Evolutionary conservation across 37 sponge, comb jelly and placozoan genomes (phyloP).

Genomic region (Geodia barretti): DNA sequence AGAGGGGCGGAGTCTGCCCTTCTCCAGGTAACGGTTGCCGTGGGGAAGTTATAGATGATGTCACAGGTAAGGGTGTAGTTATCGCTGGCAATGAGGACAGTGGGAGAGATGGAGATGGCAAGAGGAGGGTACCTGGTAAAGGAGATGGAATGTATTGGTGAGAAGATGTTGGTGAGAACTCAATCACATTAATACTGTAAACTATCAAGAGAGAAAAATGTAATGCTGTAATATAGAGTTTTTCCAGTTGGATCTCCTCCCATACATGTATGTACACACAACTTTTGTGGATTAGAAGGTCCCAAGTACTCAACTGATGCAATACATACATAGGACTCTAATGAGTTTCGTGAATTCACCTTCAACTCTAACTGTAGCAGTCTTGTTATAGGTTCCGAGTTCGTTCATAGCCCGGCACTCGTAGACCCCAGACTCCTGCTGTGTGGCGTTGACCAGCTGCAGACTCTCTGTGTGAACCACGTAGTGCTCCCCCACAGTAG

Average conservation of each 20-base stretch:
- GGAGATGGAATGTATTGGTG: too few species aligned
- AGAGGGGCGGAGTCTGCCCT: not conserved
- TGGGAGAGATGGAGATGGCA: conserved; percentile 26
- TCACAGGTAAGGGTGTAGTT: conserved; percentile 28
- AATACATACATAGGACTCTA: too few species aligned
- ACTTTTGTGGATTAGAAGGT: too few species aligned
- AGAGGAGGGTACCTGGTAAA: too few species aligned
- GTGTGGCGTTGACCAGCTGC: conserved; percentile 17
- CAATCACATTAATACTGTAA: too few species aligned
- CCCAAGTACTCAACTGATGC: too few species aligned
- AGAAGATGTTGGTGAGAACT: too few species aligned
- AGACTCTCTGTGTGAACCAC: conserved; percentile 16
- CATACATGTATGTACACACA: too few species aligned
- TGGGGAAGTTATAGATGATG: conserved; percentile 40
- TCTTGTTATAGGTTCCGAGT: conserved; percentile 14
- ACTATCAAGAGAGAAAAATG: too few species aligned
- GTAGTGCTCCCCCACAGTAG: conserved; percentile 12
- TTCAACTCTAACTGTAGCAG: conserved; percentile 47
- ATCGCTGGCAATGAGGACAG: conserved; percentile 7
- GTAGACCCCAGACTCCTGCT: conserved; percentile 48
- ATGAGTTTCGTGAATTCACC: conserved; percentile 12
- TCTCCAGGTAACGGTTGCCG: conserved; percentile 25
- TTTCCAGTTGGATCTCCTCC: too few species aligned
- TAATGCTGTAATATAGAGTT: too few species aligned
- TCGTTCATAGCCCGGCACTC: conserved; percentile 39